Base-by-base conservation (phyloP, 2,797 vertebrate species). In the Philypnodon macrostomus region DNA sequence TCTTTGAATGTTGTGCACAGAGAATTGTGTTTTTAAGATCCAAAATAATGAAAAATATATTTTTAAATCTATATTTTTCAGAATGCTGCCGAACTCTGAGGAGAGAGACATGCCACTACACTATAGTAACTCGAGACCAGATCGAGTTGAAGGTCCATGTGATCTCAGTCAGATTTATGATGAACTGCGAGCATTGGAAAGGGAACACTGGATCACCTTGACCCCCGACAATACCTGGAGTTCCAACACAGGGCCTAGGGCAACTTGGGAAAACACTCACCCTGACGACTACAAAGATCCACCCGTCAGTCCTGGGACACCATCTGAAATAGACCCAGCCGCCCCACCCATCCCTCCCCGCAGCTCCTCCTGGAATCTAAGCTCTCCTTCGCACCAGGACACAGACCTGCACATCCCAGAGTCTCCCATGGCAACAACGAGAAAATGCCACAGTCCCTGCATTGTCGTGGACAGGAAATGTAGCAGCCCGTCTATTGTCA, bases 331-430 rank as follows among this genome's bases (percentile, higher is more conserved):
- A 49, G 89, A 76, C 61, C 70, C 71, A 40, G 75, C 83, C 57
- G 88, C 84, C 30, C 93, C 94, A 24, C 92, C 93, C 21, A 58
- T 95, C 69, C 94, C 95, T 73, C 92, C 92, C 42, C 92, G 94
- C 54, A 91, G 88, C 72, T 94, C 94, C 50, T 98, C 95, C 78
- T 89, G 94, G 77, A 92, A 91, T 73, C 78, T 93, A 48, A 87
- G 88, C 51, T 79, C 75, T 41, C 81, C 87, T 41, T 72, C 77
- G 45, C 58, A 69, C 2, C 63, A 65, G 15, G 90, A 92, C 42
- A 41, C 80, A 49, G 90, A 93, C 53, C 77, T 74, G 21, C 56
- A 80, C 52, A 44, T 87, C 47, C 84, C 86, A 70, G 89, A 91
- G 60, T 81, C 83, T 48, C 82, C 73, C 9, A 30, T 64, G 44